Base-by-base conservation (phyloP, 1,140 invertebrate species). In the Drosophila suzukii region DNA sequence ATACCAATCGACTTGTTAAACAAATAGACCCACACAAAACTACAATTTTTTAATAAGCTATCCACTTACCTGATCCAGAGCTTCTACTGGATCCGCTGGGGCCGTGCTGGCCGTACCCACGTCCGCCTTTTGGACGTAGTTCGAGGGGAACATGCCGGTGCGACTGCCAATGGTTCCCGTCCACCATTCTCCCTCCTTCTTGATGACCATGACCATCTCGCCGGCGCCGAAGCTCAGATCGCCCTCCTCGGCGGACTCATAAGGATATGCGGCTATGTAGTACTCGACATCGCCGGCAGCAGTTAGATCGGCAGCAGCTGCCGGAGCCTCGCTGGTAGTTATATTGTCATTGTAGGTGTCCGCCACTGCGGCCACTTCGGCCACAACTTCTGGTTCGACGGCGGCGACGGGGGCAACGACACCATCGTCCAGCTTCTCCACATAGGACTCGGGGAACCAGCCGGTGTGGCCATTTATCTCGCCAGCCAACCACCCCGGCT, bases 371-470 rank as follows among this genome's bases (percentile, higher is more conserved):
- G 43, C 36, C 8, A 36, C 43, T 36, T 78, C 59, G 34, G 65
- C 47, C 12, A 38, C 62, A 13, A 34, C 15, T 12, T 44, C 51
- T 17, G 63, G 75, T 32, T 54, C 59, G 15, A 59, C 49, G 34
- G 43, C 34, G 12, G 61, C 60, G 15, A 34, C 34, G 1, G 55
- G 1, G 17, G 55, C 41, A n/a, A 41, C 63, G 24, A 46, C 71
- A 11, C 75, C 89, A 0, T 81, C 92, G 72, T 95, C 95, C n/a
- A 98, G 92, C 32, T 95, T 95, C 90, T 99, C 97, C 12, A 98
- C 98, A 92, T 99, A 99, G 6, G 97, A 97, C 93, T 99, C 97
- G 4, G 99, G 98, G 93, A 99, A 99, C 97, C 98, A 99, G n/a
- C 98, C 98, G 6, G 95, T 96, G 71, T 96, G 95, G 20, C 94